Percentiles rank a stretch among this genome's conserved stretches.
phyloP scores from a whole-genome alignment of 2,797 vertebrate species.

The Melanotaenia maccullochi region DNA sequence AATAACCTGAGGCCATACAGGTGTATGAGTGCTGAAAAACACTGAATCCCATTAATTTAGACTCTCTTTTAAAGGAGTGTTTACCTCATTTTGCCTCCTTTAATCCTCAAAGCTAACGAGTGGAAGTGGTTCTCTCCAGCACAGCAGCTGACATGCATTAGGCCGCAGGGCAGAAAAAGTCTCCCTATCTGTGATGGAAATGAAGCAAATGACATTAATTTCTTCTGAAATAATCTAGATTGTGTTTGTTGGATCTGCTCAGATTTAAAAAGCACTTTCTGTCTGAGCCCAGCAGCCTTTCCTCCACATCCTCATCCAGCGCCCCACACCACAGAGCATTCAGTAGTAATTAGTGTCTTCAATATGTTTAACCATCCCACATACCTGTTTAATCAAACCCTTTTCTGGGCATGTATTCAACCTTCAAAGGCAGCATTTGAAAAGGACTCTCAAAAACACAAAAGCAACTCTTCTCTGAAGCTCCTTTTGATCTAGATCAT shows the following conservation, averaged over 20 bases:
- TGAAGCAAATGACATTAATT: conserved; percentile 55
- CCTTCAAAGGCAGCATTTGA: conserved; percentile 71
- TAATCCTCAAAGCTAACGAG: neutral
- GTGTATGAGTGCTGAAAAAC: conserved; percentile 5
- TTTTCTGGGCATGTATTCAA: conserved; percentile 73
- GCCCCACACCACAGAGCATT: conserved; percentile 59
- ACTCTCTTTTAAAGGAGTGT: conserved; percentile 16
- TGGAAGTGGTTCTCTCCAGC: conserved; percentile 22
- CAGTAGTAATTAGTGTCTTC: conserved; percentile 77
- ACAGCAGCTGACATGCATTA: conserved; percentile 19
- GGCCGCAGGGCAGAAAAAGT: conserved; percentile 35
- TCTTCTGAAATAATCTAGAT: conserved; percentile 61
- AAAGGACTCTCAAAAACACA: conserved; percentile 62
- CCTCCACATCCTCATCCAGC: conserved; percentile 70
- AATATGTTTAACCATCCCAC: conserved; percentile 74
- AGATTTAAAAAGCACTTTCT: conserved; percentile 45
- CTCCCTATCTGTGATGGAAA: conserved; percentile 40
- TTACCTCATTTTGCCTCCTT: conserved; percentile 14
- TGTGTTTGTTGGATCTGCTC: conserved; percentile 57
- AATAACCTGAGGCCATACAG: neutral
- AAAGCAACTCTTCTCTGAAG: conserved; percentile 76
- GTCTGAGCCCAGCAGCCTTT: conserved; percentile 50
- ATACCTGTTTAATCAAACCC: conserved; percentile 80
- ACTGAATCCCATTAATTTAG: conserved; percentile 19
- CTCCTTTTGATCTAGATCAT: conserved; percentile 83